These are phyloP conservation scores for Prunella himalayana DNA, from an alignment of 2,113 vertebrate species.

Conservation along the genomic window DNA sequence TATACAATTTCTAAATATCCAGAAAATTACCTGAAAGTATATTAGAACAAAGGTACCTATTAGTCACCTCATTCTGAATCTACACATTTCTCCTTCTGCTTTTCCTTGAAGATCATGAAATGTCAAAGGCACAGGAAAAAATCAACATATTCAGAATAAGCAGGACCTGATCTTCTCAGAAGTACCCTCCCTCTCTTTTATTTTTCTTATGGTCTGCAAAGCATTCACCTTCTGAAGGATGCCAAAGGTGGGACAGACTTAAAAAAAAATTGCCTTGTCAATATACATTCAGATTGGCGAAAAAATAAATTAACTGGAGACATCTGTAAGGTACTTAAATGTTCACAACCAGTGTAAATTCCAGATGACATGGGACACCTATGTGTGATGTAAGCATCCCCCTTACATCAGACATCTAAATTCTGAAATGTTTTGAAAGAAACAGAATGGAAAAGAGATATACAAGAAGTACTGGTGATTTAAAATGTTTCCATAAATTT, in stretches of 20 bases:
- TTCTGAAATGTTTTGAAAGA: neutral
- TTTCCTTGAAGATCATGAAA: neutral
- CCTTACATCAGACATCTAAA: neutral
- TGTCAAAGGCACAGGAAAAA: neutral
- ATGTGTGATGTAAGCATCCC: neutral
- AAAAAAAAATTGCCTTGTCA: neutral
- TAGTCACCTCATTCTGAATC: neutral
- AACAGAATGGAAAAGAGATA: neutral
- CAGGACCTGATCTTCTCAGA: neutral
- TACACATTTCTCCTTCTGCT: neutral
- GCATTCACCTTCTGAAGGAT: neutral
- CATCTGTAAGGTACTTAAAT: neutral
- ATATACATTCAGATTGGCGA: neutral
- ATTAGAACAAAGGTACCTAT: neutral
- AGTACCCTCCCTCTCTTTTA: neutral
- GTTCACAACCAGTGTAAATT: neutral
- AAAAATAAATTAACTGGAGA: neutral
- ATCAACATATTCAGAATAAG: neutral
- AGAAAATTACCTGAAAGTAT: neutral
- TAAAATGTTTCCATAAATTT: neutral
- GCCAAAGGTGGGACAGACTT: neutral
- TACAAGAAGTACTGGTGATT: neutral
- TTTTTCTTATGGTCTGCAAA: neutral
- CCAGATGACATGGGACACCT: neutral
- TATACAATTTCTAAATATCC: neutral